phyloP scores from a whole-genome alignment of 2,113 vertebrate genomes.

The Lynx canadensis region DNA sequence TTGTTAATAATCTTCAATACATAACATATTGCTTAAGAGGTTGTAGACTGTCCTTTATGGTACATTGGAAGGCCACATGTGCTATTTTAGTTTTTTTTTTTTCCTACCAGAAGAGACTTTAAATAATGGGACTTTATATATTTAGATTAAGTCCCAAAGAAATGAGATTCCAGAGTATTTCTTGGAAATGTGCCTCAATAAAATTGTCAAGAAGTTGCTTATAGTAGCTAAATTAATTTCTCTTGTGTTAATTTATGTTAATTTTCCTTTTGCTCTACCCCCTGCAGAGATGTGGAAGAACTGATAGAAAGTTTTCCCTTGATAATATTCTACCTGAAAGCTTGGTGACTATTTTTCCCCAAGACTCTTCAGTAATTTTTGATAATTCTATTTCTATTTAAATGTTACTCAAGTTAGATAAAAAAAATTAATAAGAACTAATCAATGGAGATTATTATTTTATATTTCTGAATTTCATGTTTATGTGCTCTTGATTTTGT shows the following conservation, averaged over 20 bases:
- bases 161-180: constrained; percentile 51
- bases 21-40: constrained; percentile 6
- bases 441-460: neutral
- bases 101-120: neutral
- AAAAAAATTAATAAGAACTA: constrained; percentile 6
- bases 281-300: neutral
- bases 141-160: neutral
- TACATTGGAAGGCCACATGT: constrained; percentile 5
- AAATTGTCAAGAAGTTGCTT: neutral
- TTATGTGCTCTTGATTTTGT: constrained; percentile 32
- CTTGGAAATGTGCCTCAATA: neutral
- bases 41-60: neutral
- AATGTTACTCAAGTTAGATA: neutral
- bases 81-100: neutral
- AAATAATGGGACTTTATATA: neutral
- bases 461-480: constrained; percentile 35
- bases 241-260: constrained; percentile 22
- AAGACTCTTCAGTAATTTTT: neutral
- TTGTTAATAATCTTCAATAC: constrained; percentile 18
- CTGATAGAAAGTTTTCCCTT: neutral
- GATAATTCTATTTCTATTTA: constrained; percentile 39
- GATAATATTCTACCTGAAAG: neutral
- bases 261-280: neutral
- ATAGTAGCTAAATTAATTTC: neutral
- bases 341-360: constrained; percentile 9